Evolutionary conservation across 2,888 invertebrate genomes (phyloP).

Genomic region (Oligia fasciuncula): DNA sequence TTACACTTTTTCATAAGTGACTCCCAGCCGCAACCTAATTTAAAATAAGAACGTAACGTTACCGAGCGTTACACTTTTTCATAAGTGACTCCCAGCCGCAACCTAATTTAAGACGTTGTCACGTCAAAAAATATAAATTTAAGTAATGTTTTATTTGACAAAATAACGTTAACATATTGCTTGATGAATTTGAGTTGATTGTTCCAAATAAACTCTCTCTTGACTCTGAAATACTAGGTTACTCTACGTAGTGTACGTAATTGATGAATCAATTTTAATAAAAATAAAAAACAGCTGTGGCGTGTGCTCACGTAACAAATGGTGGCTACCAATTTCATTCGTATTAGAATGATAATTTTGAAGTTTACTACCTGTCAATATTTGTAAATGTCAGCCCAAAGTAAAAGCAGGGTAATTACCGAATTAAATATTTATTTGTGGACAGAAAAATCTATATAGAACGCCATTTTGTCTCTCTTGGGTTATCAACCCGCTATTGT

Average conservation of each 20-base stretch:
- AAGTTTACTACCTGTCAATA: constrained; percentile 21
- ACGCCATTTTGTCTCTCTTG: constrained; percentile 15
- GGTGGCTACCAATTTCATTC: constrained; percentile 13
- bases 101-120: too few species aligned
- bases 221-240: background rate
- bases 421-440: constrained; percentile 21
- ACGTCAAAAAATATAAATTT: too few species aligned
- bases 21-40: too few species aligned
- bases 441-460: constrained; percentile 46
- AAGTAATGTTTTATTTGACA: too few species aligned
- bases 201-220: background rate
- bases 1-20: too few species aligned
- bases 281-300: background rate
- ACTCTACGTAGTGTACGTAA: background rate
- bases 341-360: constrained; percentile 27
- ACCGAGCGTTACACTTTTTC: too few species aligned
- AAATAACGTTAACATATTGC: too few species aligned
- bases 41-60: too few species aligned
- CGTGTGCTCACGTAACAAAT: constrained; percentile 18
- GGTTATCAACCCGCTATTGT: constrained; percentile 68
- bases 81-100: too few species aligned
- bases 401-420: constrained; percentile 33
- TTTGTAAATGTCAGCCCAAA: constrained; percentile 27
- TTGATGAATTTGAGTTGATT: background rate
- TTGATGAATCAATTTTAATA: background rate